phyloP scores from a whole-genome alignment of 2,888 invertebrate genomes.

The Idaea straminata region DNA sequence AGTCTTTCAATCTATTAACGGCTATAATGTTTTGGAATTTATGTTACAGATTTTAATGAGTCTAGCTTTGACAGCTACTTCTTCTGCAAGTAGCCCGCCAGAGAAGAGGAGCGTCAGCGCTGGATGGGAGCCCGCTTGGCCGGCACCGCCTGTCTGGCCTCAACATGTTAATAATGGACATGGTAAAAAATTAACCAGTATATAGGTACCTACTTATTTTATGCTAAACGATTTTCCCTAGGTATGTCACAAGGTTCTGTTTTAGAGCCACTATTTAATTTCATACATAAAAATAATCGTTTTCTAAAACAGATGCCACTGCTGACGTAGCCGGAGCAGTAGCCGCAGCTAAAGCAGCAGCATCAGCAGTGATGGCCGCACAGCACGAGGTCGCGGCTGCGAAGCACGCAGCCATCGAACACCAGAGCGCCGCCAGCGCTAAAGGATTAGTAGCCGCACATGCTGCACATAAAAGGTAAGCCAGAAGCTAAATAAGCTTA shows the following conservation, averaged over 20 bases:
- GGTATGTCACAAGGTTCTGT: too few species aligned
- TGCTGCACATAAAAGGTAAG: slow-evolving; percentile 77
- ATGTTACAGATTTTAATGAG: slow-evolving; percentile 31
- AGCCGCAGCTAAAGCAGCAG: slow-evolving; percentile 87
- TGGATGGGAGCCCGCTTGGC: slow-evolving; percentile 40
- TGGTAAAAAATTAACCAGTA: slow-evolving; percentile 25
- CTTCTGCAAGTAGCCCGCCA: slow-evolving; percentile 34
- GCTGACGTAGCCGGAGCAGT: slow-evolving; percentile 86
- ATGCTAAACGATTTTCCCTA: too few species aligned
- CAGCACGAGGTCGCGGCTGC: slow-evolving; percentile 87
- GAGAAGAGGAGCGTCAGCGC: slow-evolving; percentile 56
- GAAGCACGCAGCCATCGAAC: slow-evolving; percentile 85
- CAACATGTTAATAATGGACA: slow-evolving; percentile 34
- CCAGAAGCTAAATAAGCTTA: too few species aligned
- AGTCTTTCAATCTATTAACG: background rate
- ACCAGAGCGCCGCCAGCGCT: slow-evolving; percentile 86
- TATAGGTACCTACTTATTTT: background rate
- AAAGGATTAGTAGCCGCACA: slow-evolving; percentile 86
- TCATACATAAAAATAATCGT: background rate
- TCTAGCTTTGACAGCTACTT: slow-evolving; percentile 32
- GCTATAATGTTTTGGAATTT: background rate
- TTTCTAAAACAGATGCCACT: slow-evolving; percentile 63
- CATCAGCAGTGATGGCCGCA: slow-evolving; percentile 84
- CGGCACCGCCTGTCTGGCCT: slow-evolving; percentile 35
- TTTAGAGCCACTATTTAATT: too few species aligned